Evolutionary conservation across 1,140 invertebrate genomes (phyloP).

Genomic region (Panagrolaimus sp.): DNA sequence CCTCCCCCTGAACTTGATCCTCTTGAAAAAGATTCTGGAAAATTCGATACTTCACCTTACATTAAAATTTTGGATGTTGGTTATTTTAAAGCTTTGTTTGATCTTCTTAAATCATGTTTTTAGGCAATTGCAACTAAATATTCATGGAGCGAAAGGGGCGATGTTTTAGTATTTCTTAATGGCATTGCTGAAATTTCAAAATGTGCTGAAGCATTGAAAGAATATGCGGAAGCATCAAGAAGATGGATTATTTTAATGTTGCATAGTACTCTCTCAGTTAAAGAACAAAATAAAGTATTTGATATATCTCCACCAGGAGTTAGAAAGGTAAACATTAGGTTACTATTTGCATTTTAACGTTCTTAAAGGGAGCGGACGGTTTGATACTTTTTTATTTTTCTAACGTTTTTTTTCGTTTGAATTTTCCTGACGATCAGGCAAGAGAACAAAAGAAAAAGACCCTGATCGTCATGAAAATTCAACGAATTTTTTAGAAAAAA

Average conservation of each 20-base stretch:
- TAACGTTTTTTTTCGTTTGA: too few species aligned
- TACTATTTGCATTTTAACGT: too few species aligned
- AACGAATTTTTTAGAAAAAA: too few species aligned
- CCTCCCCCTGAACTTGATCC: constrained; percentile 71
- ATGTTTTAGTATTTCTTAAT: constrained; percentile 90
- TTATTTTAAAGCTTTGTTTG: constrained; percentile 1
- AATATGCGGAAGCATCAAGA: constrained; percentile 74
- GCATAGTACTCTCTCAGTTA: constrained; percentile 80
- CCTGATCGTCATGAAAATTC: too few species aligned
- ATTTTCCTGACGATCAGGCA: too few species aligned
- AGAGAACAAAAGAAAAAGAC: too few species aligned
- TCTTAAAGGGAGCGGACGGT: too few species aligned
- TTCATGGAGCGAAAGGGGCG: constrained; percentile 77
- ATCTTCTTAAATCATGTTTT: constrained; percentile 19
- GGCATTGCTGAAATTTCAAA: constrained; percentile 88
- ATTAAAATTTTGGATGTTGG: constrained; percentile 74
- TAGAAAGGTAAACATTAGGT: too few species aligned
- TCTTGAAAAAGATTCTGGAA: constrained; percentile 66
- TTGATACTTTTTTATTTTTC: too few species aligned
- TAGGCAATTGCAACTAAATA: constrained; percentile 72
- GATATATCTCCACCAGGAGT: constrained; percentile 89
- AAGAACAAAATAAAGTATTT: constrained; percentile 88
- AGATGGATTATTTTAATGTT: constrained; percentile 90
- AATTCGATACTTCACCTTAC: constrained; percentile 81
- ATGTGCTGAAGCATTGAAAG: constrained; percentile 74